phyloP scores from a whole-genome alignment of 1,140 invertebrate species.

The Popillia japonica region DNA sequence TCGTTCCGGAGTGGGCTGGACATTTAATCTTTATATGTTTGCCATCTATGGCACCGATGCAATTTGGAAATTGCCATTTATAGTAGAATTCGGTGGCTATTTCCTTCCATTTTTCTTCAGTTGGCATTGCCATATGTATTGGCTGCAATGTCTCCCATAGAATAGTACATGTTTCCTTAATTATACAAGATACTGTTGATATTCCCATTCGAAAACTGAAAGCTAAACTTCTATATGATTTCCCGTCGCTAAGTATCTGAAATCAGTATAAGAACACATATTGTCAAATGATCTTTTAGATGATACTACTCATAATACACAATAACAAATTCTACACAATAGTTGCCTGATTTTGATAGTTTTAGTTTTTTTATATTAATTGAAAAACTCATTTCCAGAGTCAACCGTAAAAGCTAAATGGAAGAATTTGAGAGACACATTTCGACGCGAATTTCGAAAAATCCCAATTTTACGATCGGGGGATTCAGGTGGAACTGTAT shows the following conservation, averaged over 20 bases:
- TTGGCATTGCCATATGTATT: slow-evolving; percentile 39
- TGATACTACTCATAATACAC: too few relatives aligned
- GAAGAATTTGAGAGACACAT: too few relatives aligned
- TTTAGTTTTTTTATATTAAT: too few relatives aligned
- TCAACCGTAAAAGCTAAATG: too few relatives aligned
- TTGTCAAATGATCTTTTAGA: too few relatives aligned
- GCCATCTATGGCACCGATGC: too few relatives aligned
- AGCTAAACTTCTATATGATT: slow-evolving; percentile 30
- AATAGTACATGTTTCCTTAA: slow-evolving; percentile 30
- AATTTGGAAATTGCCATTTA: slow-evolving; percentile 52
- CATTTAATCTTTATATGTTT: slow-evolving; percentile 45
- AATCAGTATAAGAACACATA: slow-evolving; percentile 26
- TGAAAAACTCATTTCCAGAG: too few relatives aligned
- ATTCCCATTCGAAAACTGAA: slow-evolving; percentile 34
- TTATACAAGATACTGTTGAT: background rate
- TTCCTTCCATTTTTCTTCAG: slow-evolving; percentile 44
- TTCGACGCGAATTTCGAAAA: too few relatives aligned
- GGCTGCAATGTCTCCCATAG: slow-evolving; percentile 30
- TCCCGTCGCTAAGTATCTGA: slow-evolving; percentile 38
- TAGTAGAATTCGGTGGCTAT: slow-evolving; percentile 49
- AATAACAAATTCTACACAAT: too few relatives aligned
- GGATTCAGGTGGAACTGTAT: too few relatives aligned
- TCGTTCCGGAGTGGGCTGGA: slow-evolving; percentile 42
- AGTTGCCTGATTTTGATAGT: too few relatives aligned
- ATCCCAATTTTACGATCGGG: too few relatives aligned